phyloP scores from a whole-genome alignment of 2,888 invertebrate species.

The Gymnosoma rotundatum region DNA sequence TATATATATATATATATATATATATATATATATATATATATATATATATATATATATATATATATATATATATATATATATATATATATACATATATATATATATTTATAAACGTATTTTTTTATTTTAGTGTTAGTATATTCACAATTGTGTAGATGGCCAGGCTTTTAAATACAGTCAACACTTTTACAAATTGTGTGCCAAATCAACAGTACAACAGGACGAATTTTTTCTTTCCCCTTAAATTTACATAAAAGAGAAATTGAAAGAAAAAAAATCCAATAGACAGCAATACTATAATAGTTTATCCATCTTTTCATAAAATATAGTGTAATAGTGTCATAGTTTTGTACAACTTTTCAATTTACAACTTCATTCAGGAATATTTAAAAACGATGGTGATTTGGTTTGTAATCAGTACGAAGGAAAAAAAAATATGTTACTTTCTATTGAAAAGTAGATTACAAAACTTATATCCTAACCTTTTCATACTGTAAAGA shows the following conservation, averaged over 20 bases:
- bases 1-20: no score
- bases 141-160: constrained; percentile 41
- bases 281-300: constrained; percentile 29
- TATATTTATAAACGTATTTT: not conserved
- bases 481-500: not conserved
- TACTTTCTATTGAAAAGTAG: not conserved
- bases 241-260: not conserved
- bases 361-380: constrained; percentile 28
- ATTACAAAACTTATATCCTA: no score
- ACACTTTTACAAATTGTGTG: constrained; percentile 48
- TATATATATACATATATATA: not conserved
- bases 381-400: not conserved
- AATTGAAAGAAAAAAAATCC: not conserved
- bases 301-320: constrained; percentile 25
- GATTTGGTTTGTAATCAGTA: not conserved
- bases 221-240: not conserved
- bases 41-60: no score
- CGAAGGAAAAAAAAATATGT: not conserved
- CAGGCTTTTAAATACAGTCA: constrained; percentile 57
- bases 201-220: constrained; percentile 63
- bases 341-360: constrained; percentile 8
- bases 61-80: no score
- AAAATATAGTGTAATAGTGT: constrained; percentile 18
- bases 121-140: not conserved
- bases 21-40: no score